A percentile compares a stretch with the other conserved stretches of the same genome.
Evolutionary conservation across 2,113 vertebrate genomes (phyloP).

Genomic region (Antechinus flavipes): DNA sequence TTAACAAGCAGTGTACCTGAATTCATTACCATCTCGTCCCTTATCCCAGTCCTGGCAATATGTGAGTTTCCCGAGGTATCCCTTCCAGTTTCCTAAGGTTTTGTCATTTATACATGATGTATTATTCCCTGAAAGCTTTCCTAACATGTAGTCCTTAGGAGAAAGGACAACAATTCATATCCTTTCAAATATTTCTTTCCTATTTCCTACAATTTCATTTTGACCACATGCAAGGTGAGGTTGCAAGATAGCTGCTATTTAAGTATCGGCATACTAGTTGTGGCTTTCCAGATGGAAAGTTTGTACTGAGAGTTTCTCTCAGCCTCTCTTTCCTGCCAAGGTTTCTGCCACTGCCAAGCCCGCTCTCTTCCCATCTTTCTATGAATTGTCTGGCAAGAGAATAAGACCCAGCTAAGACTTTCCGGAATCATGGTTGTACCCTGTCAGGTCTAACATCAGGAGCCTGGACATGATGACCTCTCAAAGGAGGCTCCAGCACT

Average conservation of each 20-base stretch:
- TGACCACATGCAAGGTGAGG: background rate
- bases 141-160: slow-evolving; percentile 37
- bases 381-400: slow-evolving; percentile 27
- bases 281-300: slow-evolving; percentile 9
- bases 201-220: slow-evolving; percentile 18
- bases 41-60: slow-evolving; percentile 10
- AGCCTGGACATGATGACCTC: background rate
- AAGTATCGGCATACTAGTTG: background rate
- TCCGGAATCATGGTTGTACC: slow-evolving; percentile 12
- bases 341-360: background rate
- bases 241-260: background rate
- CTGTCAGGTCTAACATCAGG: slow-evolving; percentile 3
- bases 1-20: slow-evolving; percentile 5
- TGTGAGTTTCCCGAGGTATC: slow-evolving; percentile 26
- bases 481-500: slow-evolving; percentile 35
- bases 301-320: background rate
- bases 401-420: slow-evolving; percentile 13
- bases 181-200: background rate
- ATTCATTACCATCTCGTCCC: background rate
- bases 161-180: background rate
- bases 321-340: background rate
- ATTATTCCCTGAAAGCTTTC: slow-evolving; percentile 39
- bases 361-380: slow-evolving; percentile 41
- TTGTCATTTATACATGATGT: slow-evolving; percentile 11
- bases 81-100: slow-evolving; percentile 57